Conservation (phyloP, 2,888 invertebrate genomes). For the Chrysolina oricalcia region DNA sequence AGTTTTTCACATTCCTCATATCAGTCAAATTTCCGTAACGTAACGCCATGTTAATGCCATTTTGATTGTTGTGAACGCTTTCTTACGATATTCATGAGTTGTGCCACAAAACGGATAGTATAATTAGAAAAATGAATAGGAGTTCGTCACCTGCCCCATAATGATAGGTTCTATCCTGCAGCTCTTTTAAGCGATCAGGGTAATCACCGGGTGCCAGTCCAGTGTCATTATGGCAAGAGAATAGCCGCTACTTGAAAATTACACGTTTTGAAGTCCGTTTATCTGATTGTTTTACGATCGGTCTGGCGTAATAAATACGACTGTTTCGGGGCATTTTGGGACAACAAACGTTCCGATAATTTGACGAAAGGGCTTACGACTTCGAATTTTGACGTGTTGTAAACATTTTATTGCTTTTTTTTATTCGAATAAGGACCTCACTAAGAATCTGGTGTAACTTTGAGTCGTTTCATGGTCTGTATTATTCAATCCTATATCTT, state of each 20-base stretch:
- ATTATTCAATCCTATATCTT: no score
- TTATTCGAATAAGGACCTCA: no score
- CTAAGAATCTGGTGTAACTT: no score
- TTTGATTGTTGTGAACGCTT: slow-evolving; percentile 58
- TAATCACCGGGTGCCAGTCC: slow-evolving; percentile 57
- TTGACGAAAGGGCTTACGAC: not conserved
- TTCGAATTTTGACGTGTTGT: not conserved
- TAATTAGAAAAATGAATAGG: slow-evolving; percentile 66
- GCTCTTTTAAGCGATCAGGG: slow-evolving; percentile 50
- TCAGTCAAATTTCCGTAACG: not conserved
- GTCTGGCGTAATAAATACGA: slow-evolving; percentile 25
- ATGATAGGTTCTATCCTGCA: slow-evolving; percentile 65
- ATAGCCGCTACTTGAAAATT: slow-evolving; percentile 59
- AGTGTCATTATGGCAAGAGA: slow-evolving; percentile 58
- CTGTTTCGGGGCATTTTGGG: not conserved
- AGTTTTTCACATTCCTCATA: not conserved
- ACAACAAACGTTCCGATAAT: not conserved
- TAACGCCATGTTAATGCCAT: slow-evolving; percentile 51
- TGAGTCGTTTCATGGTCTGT: no score
- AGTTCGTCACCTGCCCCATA: slow-evolving; percentile 64
- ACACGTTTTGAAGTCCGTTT: slow-evolving; percentile 52
- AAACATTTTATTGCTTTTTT: not conserved
- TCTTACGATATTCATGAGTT: slow-evolving; percentile 45
- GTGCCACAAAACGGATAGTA: slow-evolving; percentile 43
- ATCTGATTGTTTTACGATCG: slow-evolving; percentile 53